Evolutionary conservation across 2,888 invertebrate species (phyloP).

Genomic region (Caenorhabditis imperialis): DNA sequence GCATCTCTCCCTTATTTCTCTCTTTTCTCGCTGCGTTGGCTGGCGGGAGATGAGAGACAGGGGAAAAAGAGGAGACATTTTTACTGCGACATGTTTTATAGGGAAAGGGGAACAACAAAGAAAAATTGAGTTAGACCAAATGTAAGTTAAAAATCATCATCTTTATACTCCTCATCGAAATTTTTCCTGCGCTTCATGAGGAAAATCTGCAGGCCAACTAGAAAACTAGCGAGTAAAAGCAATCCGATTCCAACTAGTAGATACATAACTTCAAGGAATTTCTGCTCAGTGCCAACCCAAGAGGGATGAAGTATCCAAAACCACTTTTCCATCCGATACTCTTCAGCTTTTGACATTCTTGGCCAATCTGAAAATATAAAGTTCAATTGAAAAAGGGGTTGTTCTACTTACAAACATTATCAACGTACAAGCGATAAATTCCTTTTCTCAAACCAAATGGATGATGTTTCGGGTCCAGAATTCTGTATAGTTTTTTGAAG

Average conservation of each 20-base stretch:
- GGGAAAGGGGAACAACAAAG: no score
- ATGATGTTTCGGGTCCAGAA: conserved; percentile 15
- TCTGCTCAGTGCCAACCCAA: conserved; percentile 47
- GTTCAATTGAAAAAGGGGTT: neutral
- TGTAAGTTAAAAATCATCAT: neutral
- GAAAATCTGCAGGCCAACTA: conserved; percentile 36
- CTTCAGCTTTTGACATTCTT: neutral
- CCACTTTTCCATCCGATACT: conserved; percentile 29
- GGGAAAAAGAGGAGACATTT: no score
- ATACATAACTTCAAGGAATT: conserved; percentile 40
- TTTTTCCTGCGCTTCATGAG: conserved; percentile 24
- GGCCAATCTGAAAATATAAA: conserved; percentile 20
- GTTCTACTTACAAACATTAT: conserved; percentile 33
- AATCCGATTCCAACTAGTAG: conserved; percentile 42
- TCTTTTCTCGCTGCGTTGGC: no score
- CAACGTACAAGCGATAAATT: conserved; percentile 17
- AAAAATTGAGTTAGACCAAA: neutral
- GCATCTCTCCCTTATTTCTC: no score
- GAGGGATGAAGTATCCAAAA: conserved; percentile 51
- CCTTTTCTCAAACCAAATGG: conserved; percentile 18
- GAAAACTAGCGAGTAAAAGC: conserved; percentile 4
- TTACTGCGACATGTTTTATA: no score
- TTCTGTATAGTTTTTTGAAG: conserved; percentile 47
- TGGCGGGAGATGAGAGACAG: conserved; percentile 2
- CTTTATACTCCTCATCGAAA: conserved; percentile 9